phyloP scores from a whole-genome alignment of 1,140 invertebrate species.

The Cotesia glomerata region DNA sequence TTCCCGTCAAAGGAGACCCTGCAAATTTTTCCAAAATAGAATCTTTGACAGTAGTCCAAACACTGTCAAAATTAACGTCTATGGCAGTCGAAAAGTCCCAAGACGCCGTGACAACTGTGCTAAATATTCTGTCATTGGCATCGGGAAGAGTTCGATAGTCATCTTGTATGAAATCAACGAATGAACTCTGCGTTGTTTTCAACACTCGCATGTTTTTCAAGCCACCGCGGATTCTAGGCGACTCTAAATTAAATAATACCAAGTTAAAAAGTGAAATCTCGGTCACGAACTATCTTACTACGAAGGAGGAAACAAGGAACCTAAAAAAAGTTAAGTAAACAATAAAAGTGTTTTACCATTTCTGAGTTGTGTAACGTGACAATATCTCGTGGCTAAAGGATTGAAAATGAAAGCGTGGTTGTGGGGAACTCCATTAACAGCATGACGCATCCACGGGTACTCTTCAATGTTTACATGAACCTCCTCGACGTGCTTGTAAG shows the following conservation, averaged over 20 bases:
- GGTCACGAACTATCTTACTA: slow-evolving; percentile 1
- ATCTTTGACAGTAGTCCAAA: slow-evolving; percentile 72
- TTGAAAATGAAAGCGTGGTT: slow-evolving; percentile 78
- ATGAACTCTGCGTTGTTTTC: slow-evolving; percentile 80
- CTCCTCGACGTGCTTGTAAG: slow-evolving; percentile 74
- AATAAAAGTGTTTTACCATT: slow-evolving; percentile 64
- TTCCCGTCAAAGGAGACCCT: slow-evolving; percentile 70
- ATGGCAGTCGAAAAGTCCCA: slow-evolving; percentile 73
- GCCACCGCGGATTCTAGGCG: slow-evolving; percentile 68
- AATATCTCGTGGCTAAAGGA: slow-evolving; percentile 69
- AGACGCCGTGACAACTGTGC: slow-evolving; percentile 73
- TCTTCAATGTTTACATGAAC: slow-evolving; percentile 72
- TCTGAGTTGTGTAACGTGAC: slow-evolving; percentile 69
- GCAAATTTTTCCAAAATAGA: slow-evolving; percentile 77
- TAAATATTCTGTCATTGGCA: slow-evolving; percentile 75
- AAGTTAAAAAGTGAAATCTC: slow-evolving; percentile 21
- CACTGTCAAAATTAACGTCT: slow-evolving; percentile 71
- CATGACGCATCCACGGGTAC: slow-evolving; percentile 74
- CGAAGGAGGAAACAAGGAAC: too few relatives aligned
- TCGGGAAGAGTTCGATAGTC: slow-evolving; percentile 77
- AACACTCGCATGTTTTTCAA: slow-evolving; percentile 72
- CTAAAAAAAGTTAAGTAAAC: neutral
- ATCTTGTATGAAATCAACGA: slow-evolving; percentile 78
- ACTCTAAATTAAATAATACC: slow-evolving; percentile 52
- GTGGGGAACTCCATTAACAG: slow-evolving; percentile 66